Percentiles rank a stretch among this genome's conserved stretches.
These are phyloP conservation scores for Nansenia antarctica DNA, from an alignment of 2,113 vertebrate genomes.

Conservation along the genomic window DNA sequence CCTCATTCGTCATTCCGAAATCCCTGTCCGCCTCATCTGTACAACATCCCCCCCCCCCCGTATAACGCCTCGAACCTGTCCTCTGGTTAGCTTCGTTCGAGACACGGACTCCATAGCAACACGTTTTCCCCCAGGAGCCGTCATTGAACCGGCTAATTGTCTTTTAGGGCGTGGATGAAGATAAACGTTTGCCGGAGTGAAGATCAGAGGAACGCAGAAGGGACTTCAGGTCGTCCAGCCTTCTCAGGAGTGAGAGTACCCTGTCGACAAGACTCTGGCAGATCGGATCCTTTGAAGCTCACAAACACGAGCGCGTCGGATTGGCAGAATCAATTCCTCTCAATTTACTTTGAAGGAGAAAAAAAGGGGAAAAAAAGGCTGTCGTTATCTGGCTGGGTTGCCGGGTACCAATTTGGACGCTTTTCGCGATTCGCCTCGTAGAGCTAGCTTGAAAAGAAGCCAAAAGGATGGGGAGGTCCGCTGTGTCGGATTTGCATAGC, in stretches of 20 bases:
- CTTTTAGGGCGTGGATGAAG: slow-evolving; percentile 54
- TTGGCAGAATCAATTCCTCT: background rate
- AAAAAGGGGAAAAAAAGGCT: no score
- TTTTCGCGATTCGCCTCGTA: no score
- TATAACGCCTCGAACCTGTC: no score
- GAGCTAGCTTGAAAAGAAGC: no score
- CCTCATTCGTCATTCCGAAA: no score
- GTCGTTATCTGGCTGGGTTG: slow-evolving; percentile 36
- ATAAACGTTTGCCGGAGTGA: slow-evolving; percentile 19
- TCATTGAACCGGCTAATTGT: slow-evolving; percentile 57
- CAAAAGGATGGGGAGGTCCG: no score
- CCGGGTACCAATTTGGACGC: no score
- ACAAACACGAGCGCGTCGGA: background rate
- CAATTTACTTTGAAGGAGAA: slow-evolving; percentile 58
- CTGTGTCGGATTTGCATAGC: no score
- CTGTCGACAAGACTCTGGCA: slow-evolving; percentile 31
- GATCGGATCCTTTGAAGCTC: no score
- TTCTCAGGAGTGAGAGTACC: slow-evolving; percentile 23
- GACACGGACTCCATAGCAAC: slow-evolving; percentile 36
- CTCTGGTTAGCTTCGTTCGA: slow-evolving; percentile 28
- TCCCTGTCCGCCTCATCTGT: no score
- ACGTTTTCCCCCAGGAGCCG: no score
- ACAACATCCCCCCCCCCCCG: no score
- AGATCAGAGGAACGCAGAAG: slow-evolving; percentile 36
- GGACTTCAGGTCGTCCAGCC: slow-evolving; percentile 20